These are phyloP conservation scores for Cheilosia soror DNA, from an alignment of 2,888 invertebrate species.

Conservation along the genomic window DNA sequence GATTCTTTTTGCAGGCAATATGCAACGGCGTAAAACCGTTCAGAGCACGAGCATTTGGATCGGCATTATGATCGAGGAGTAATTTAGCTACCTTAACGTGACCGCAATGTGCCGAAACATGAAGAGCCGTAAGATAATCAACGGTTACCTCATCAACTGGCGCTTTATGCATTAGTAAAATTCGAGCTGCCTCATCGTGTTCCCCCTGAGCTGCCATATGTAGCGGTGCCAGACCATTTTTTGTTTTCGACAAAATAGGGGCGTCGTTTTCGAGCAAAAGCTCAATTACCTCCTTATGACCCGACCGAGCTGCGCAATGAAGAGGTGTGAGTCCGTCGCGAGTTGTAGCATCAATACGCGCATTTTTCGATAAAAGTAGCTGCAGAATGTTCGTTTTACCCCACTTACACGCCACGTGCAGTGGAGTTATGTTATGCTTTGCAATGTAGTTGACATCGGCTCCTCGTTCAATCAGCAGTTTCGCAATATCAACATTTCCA, in stretches of 20 bases:
- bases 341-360: constrained; percentile 96
- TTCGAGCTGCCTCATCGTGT: constrained; percentile 97
- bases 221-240: constrained; percentile 97
- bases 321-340: constrained; percentile 97
- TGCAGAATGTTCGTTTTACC: constrained; percentile 97
- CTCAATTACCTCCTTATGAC: constrained; percentile 97
- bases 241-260: constrained; percentile 97
- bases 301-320: constrained; percentile 98
- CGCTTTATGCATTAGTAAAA: constrained; percentile 95
- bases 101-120: constrained; percentile 97
- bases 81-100: constrained; percentile 97
- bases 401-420: constrained; percentile 99
- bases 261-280: constrained; percentile 94
- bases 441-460: constrained; percentile 98
- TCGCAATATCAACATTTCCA: constrained; percentile 97
- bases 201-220: constrained; percentile 99
- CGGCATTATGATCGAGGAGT: constrained; percentile 96
- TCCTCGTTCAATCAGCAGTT: constrained; percentile 93
- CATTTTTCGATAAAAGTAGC: constrained; percentile 93
- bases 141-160: constrained; percentile 99
- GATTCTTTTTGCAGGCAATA: constrained; percentile 99
- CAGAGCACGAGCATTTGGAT: constrained; percentile 97
- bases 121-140: constrained; percentile 98
- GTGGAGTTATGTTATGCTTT: constrained; percentile 98
- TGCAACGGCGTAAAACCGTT: constrained; percentile 99